Percentiles rank a stretch among this genome's conserved stretches.
phyloP scores from a whole-genome alignment of 2,797 vertebrate species.

The Toxotes lorentzi region DNA sequence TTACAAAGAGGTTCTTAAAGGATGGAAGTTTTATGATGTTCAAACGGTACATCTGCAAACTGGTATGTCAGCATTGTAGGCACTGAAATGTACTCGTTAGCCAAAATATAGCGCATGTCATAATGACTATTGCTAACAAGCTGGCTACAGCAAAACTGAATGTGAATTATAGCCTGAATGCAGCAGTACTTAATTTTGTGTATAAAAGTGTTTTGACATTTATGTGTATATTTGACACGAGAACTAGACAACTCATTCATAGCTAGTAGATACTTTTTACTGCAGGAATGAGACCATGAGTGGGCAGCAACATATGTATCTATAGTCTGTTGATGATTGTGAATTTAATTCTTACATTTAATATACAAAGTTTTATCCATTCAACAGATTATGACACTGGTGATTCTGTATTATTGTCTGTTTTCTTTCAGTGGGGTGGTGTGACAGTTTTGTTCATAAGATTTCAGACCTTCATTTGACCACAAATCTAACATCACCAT shows the following conservation, averaged over 20 bases:
- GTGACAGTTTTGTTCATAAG: background rate
- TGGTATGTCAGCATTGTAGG: background rate
- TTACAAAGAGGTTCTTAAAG: constrained; percentile 42
- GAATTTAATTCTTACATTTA: constrained; percentile 2
- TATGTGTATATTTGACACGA: background rate
- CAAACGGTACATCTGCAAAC: constrained; percentile 19
- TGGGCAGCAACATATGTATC: constrained; percentile 4
- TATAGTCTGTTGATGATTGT: constrained; percentile 2
- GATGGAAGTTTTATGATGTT: constrained; percentile 22
- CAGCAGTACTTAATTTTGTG: background rate
- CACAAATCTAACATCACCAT: background rate
- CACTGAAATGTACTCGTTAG: constrained; percentile 8
- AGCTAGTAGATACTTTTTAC: background rate
- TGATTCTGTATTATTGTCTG: background rate
- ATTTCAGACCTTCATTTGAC: background rate
- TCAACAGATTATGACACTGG: background rate
- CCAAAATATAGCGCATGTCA: constrained; percentile 1
- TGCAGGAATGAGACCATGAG: background rate
- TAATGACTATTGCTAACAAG: constrained; percentile 5
- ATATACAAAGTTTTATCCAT: background rate
- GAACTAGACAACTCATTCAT: background rate
- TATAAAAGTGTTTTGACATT: background rate
- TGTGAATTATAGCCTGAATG: background rate
- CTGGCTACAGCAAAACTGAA: constrained; percentile 1
- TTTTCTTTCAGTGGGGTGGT: background rate